Evolutionary conservation across 2,113 vertebrate species (phyloP), one percentile per base, ranked within the genome.

Genomic region (Lichenostomus cassidix): DNA sequence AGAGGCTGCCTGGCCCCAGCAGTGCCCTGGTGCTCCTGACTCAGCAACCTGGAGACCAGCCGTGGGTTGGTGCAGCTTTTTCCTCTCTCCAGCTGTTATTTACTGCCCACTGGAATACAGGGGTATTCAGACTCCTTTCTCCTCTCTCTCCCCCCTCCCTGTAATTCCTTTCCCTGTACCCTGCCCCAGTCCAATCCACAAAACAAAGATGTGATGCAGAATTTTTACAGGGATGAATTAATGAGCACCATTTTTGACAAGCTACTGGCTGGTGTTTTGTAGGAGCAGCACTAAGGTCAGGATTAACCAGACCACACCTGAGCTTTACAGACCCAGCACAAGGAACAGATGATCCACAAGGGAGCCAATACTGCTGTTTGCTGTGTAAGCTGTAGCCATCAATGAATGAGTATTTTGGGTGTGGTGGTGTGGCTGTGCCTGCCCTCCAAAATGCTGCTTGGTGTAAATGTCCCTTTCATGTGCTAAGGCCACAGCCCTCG

Each of bases 271-370:
- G 27, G 46, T 46, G 53, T 41, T 78, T 64, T 4, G 74, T 28
- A 80, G 67, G 58, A 82, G 52, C n/a, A 55, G 52, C 1, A 1
- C 49, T 7, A 0, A 1, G 47, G 14, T 9, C 9, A 3, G 67
- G 50, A n/a, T 67, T 39, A 33, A 70, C 28, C 1, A 2, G 52
- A 31, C 31, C 33, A 19, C 5, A 41, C 55, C 58, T 9, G 60
- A 47, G 42, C 23, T n/a, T 9, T 10, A 50, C n/a, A 73, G 20
- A 27, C 9, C n/a, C 46, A 22, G 84, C 37, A n/a, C 31, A 33
- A 53, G 46, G 42, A 49, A 11, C 4, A 3, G 73, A 27, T 7
- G 12, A 21, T 29, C 33, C 18, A 14, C 47, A 33, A 12, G 60
- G 12, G 33, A 35, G 77, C 63, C 35, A 70, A 37, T 2, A 3